Evolutionary conservation across 2,888 invertebrate genomes (phyloP).

Genomic region (Tanypteryx hageni): DNA sequence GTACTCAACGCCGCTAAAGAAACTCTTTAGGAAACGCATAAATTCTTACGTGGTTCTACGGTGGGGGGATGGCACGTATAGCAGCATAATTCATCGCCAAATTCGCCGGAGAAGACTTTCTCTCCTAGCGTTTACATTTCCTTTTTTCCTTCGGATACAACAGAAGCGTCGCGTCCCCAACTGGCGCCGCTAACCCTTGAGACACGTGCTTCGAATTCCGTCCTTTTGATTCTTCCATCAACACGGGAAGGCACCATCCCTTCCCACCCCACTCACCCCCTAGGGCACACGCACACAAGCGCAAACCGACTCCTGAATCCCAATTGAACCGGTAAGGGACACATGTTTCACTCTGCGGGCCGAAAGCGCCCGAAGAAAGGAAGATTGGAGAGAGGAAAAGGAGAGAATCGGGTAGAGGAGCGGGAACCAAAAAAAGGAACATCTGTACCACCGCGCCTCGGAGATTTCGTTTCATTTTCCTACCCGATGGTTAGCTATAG

Average conservation of each 20-base stretch:
- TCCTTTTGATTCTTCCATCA: slow-evolving; percentile 61
- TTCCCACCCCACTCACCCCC: not conserved
- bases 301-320: slow-evolving; percentile 56
- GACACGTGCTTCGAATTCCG: slow-evolving; percentile 56
- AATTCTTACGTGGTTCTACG: not conserved
- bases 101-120: slow-evolving; percentile 51
- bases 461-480: slow-evolving; percentile 31
- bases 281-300: slow-evolving; percentile 11
- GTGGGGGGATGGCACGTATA: not conserved
- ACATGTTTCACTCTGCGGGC: slow-evolving; percentile 52
- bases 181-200: slow-evolving; percentile 38
- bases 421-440: slow-evolving; percentile 18
- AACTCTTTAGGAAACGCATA: too few species aligned
- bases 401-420: not conserved
- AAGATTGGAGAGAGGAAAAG: not conserved
- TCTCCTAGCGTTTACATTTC: slow-evolving; percentile 37
- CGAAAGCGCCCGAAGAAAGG: slow-evolving; percentile 48
- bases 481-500: not conserved
- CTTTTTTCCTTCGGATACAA: slow-evolving; percentile 27
- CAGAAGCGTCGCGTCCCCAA: slow-evolving; percentile 46
- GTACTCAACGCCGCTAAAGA: too few species aligned
- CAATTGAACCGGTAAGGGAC: slow-evolving; percentile 61
- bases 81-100: slow-evolving; percentile 51
- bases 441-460: slow-evolving; percentile 27
- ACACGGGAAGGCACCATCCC: not conserved